Percentiles rank a stretch among this genome's conserved stretches.
Evolutionary conservation across 2,113 vertebrate species (phyloP).

Genomic region (Anolis carolinensis): DNA sequence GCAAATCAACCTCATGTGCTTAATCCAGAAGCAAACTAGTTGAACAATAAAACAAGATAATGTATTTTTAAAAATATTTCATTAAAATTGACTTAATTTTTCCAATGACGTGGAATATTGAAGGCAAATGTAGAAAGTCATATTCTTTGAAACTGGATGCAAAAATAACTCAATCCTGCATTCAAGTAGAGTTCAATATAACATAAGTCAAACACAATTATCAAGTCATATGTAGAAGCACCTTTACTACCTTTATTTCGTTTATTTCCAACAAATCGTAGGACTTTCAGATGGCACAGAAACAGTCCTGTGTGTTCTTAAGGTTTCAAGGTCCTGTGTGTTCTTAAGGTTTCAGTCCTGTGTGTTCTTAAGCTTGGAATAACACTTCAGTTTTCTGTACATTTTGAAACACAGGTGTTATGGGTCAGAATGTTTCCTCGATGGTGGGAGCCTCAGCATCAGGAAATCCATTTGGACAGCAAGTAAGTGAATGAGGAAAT

Average conservation of each 20-base stretch:
- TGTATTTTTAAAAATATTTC: background rate
- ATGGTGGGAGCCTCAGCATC: constrained; percentile 86
- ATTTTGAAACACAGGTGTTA: constrained; percentile 87
- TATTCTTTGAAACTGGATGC: background rate
- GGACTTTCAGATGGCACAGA: constrained; percentile 14
- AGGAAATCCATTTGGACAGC: constrained; percentile 85
- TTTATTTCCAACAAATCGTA: background rate
- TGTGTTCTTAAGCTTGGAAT: constrained; percentile 40
- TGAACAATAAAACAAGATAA: constrained; percentile 5
- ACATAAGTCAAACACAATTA: background rate
- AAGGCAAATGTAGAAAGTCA: background rate
- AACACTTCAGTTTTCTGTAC: constrained; percentile 68
- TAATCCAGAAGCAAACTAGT: background rate
- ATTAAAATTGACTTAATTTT: background rate
- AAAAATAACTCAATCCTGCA: background rate
- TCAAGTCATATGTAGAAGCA: background rate
- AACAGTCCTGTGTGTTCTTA: background rate
- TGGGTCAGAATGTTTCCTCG: constrained; percentile 86
- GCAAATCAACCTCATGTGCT: background rate
- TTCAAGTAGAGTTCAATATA: too few species aligned
- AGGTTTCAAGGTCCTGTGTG: constrained; percentile 16
- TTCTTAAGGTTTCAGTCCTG: too few species aligned
- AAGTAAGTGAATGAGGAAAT: constrained; percentile 79
- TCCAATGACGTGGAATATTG: constrained; percentile 36
- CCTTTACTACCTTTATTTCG: background rate